These are phyloP conservation scores for Drosophila fuyamai DNA, from an alignment of 1,140 invertebrate genomes.

Conservation along the genomic window DNA sequence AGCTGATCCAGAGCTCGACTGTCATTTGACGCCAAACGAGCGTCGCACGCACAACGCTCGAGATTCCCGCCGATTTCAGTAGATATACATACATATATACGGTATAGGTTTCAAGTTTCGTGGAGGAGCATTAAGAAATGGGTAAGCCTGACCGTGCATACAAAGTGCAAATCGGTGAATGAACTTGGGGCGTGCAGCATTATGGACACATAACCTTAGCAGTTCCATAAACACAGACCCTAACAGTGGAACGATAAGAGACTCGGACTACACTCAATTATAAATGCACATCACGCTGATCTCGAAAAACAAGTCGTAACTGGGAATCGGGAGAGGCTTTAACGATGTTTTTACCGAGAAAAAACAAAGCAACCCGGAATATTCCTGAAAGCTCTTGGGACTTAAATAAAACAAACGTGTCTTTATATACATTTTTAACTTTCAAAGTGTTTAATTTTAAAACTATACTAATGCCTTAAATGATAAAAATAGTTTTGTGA, in stretches of 20 bases:
- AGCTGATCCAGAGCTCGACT: slow-evolving; percentile 49
- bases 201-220: slow-evolving; percentile 76
- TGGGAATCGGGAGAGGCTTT: slow-evolving; percentile 18
- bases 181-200: slow-evolving; percentile 62
- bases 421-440: not conserved
- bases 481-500: too few relatives aligned
- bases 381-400: not conserved
- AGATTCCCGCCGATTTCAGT: slow-evolving; percentile 9
- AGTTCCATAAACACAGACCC: slow-evolving; percentile 37
- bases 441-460: not conserved
- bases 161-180: slow-evolving; percentile 69
- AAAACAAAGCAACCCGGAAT: not conserved
- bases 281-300: slow-evolving; percentile 58
- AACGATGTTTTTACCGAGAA: slow-evolving; percentile 9
- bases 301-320: slow-evolving; percentile 57
- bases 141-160: slow-evolving; percentile 74
- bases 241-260: slow-evolving; percentile 13
- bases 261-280: slow-evolving; percentile 32
- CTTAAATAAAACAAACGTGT: not conserved
- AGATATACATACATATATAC: not conserved
- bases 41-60: slow-evolving; percentile 46
- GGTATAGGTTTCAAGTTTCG: slow-evolving; percentile 21
- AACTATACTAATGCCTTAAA: too few relatives aligned
- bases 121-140: slow-evolving; percentile 63
- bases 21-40: slow-evolving; percentile 77